Evolutionary conservation across 2,888 invertebrate species (phyloP).

Genomic region (Microplitis deprimator): DNA sequence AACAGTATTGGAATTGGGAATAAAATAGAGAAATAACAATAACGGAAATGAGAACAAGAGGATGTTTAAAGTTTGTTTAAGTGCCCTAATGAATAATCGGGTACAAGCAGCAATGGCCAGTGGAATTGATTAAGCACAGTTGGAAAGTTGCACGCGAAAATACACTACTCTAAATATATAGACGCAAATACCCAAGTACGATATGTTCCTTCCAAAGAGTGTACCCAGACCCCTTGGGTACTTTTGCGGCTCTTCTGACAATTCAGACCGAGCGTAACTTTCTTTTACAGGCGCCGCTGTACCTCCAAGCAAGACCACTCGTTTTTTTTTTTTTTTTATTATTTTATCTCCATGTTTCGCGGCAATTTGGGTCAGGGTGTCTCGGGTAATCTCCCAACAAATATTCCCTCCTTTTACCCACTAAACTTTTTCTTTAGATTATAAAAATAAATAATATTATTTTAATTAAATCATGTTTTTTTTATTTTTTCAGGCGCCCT

Average conservation of each 20-base stretch:
- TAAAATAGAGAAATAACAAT: background rate
- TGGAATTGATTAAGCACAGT: background rate
- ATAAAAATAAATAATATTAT: conserved; percentile 22
- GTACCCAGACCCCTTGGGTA: background rate
- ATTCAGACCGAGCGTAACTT: background rate
- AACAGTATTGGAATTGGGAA: background rate
- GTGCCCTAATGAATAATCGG: background rate
- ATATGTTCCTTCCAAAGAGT: background rate
- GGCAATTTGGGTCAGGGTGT: background rate
- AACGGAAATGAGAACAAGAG: background rate
- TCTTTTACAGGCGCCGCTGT: background rate
- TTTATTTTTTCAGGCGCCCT: conserved; percentile 59
- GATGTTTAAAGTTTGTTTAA: background rate
- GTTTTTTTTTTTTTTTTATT: background rate
- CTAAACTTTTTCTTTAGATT: conserved; percentile 15
- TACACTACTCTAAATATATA: background rate
- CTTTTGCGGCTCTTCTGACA: background rate
- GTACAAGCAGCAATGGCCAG: background rate
- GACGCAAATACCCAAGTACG: background rate
- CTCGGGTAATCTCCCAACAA: background rate
- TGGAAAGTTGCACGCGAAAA: background rate
- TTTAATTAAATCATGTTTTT: conserved; percentile 22
- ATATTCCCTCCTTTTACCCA: conserved; percentile 1
- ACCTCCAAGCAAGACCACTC: background rate
- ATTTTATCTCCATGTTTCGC: background rate